Conservation (phyloP, 2,797 vertebrate species). For the Bufotes viridis region DNA sequence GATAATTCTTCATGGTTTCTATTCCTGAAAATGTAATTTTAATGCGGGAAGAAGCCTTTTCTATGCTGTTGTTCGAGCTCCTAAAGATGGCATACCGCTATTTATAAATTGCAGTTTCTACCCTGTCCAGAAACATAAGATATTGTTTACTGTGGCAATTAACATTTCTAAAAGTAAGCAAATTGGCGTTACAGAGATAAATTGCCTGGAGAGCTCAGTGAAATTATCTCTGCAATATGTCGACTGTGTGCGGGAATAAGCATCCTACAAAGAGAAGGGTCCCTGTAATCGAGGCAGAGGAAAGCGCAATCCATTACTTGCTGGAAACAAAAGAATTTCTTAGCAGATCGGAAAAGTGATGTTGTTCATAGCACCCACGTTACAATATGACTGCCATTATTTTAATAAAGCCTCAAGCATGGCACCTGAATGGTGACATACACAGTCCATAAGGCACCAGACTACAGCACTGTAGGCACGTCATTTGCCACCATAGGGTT, state of each 20-base stretch:
- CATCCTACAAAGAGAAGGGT: neutral
- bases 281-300: neutral
- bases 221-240: constrained; percentile 52
- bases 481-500: no score
- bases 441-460: neutral
- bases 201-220: constrained; percentile 32
- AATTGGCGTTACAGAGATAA: constrained; percentile 38
- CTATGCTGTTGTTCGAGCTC: constrained; percentile 9
- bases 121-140: constrained; percentile 48
- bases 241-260: neutral
- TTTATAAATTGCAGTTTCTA: constrained; percentile 52
- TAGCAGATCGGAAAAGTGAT: neutral
- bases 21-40: constrained; percentile 57
- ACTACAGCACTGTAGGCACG: neutral
- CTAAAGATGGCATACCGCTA: constrained; percentile 44
- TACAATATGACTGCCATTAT: no score
- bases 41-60: constrained; percentile 45
- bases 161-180: constrained; percentile 49
- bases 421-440: neutral
- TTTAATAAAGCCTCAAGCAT: neutral
- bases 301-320: neutral
- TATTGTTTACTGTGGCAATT: constrained; percentile 44
- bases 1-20: constrained; percentile 53
- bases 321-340: neutral
- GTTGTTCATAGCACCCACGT: neutral